These are phyloP conservation scores for Belonocnema kinseyi DNA, from an alignment of 1,140 invertebrate genomes.

Conservation along the genomic window DNA sequence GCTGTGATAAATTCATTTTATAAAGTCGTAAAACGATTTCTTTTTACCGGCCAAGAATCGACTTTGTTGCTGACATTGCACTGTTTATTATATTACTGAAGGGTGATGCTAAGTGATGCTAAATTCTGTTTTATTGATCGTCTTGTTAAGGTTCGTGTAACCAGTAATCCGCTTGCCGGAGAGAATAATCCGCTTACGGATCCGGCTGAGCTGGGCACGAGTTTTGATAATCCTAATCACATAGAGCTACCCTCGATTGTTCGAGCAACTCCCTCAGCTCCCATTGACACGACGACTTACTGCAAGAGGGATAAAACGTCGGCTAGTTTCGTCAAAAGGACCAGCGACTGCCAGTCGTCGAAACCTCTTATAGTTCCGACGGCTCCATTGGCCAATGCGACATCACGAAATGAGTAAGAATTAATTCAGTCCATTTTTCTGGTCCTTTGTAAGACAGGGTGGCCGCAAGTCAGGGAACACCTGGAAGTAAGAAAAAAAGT, in stretches of 20 bases:
- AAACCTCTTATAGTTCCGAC: constrained; percentile 53
- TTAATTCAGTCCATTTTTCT: not conserved
- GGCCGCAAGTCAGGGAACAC: not conserved
- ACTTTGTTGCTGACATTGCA: too few species aligned
- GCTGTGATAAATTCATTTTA: too few species aligned
- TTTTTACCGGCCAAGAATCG: too few species aligned
- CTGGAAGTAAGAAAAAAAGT: too few species aligned
- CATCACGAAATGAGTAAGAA: constrained; percentile 67
- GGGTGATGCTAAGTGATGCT: constrained; percentile 55
- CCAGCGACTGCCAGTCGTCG: constrained; percentile 45
- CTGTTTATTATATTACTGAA: not conserved
- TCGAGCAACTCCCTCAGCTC: constrained; percentile 63
- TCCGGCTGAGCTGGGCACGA: constrained; percentile 78
- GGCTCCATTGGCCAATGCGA: constrained; percentile 44
- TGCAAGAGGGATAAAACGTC: constrained; percentile 79
- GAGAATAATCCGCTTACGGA: constrained; percentile 76
- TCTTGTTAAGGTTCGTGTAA: constrained; percentile 81
- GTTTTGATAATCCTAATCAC: constrained; percentile 85
- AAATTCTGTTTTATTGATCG: constrained; percentile 7
- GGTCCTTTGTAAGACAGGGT: not conserved
- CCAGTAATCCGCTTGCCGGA: constrained; percentile 84
- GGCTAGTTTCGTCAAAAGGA: constrained; percentile 62
- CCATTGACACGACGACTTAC: constrained; percentile 84
- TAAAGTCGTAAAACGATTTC: too few species aligned
- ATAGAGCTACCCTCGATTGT: constrained; percentile 79